phyloP scores from a whole-genome alignment of 2,888 invertebrate genomes.

The Salpingus planirostris region DNA sequence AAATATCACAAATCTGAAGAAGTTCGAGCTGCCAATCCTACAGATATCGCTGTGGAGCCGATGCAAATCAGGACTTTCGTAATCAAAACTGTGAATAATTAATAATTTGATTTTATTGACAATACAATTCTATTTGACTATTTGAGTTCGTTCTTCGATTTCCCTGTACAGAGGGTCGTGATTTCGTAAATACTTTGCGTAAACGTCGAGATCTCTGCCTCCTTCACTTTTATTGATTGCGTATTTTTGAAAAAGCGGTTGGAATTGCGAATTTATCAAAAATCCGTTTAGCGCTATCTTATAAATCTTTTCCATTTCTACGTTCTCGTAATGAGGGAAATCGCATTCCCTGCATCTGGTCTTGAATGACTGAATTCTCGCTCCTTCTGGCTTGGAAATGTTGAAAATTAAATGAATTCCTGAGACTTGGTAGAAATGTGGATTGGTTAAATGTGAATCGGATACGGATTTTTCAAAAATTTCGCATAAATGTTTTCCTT shows the following conservation, averaged over 20 bases:
- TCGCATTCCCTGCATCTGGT: constrained; percentile 4
- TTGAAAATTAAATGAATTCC: constrained; percentile 58
- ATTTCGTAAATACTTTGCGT: constrained; percentile 5
- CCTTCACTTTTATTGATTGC: constrained; percentile 3
- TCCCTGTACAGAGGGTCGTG: constrained; percentile 3
- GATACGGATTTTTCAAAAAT: constrained; percentile 20
- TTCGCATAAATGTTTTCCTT: constrained; percentile 43
- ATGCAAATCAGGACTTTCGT: no score
- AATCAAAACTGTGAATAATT: no score
- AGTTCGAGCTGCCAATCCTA: no score
- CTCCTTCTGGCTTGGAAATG: constrained; percentile 6
- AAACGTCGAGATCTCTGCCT: constrained; percentile 6
- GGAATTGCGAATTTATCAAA: constrained; percentile 5
- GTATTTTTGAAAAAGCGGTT: constrained; percentile 7
- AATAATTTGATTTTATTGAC: no score
- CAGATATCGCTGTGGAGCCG: no score
- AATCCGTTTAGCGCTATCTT: constrained; percentile 5
- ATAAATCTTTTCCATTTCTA: constrained; percentile 5
- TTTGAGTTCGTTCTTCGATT: constrained; percentile 7
- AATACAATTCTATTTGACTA: no score
- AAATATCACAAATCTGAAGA: no score
- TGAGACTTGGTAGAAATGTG: no score
- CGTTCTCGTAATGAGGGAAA: constrained; percentile 1
- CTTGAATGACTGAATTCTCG: constrained; percentile 4
- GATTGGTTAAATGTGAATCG: no score